Evolutionary conservation across 2,797 vertebrate genomes (phyloP), one percentile per base, ranked within the genome.

Genomic region (Hipposideros larvatus): DNA sequence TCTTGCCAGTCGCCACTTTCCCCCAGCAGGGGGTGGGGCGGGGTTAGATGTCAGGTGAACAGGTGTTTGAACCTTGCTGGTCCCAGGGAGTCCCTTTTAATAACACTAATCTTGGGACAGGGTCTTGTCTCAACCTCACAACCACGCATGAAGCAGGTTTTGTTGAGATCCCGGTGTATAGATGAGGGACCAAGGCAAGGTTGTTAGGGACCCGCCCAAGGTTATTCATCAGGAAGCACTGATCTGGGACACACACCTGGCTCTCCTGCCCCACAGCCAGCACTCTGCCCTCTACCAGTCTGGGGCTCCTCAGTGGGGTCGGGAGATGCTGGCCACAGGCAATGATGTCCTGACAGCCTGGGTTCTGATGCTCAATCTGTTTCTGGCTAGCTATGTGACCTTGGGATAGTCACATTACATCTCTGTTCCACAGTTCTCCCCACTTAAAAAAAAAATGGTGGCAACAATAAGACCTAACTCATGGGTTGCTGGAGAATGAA

Each of bases 331-430:
- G 53, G 37, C 55, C 22, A 0, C 0, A 4, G 16, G 31, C 48
- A 34, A 15, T 26, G 28, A 3, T 1, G 37, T 26, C 46, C 24
- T 0, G 0, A 2, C 11, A 4, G 46, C 48, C n/a, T 14, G 46
- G 74, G 5, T 59, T 34, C 43, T 65, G 68, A 61, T 24, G 46
- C 55, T 34, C 34, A 66, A 31, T 68, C 31, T 34, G 51, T 14
- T 77, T 59, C 74, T 73, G 65, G 55, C 24, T 13, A 28, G 31
- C 48, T 46, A 51, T 21, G 43, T 26, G 66, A 80, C 48, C 34
- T n/a, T n/a, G 61, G 31, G 34, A 41, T 46, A 22, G 37, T 79
- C 63, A 31, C n/a, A 0, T 1, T 3, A 13, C 28, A 7, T 26
- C 63, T 10, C 5, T 46, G 22, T n/a, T 48, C 1, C 4, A 2